phyloP scores from a whole-genome alignment of 2,888 invertebrate species.

The Macropis europaea region DNA sequence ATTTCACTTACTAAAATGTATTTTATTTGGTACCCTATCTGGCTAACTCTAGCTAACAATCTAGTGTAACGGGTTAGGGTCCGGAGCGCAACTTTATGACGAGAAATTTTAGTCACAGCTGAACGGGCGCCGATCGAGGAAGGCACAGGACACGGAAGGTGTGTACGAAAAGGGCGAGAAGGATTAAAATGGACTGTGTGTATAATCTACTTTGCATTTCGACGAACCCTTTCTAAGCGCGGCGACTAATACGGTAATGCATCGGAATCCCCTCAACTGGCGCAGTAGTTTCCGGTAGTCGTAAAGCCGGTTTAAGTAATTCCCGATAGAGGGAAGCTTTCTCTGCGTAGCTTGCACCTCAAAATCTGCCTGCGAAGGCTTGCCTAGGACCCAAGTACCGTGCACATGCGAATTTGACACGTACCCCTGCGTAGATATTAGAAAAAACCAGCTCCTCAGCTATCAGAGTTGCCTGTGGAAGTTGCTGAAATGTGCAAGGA shows the following conservation, averaged over 20 bases:
- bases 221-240: conserved; percentile 76
- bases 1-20: too few relatives aligned
- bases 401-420: not conserved
- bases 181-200: conserved; percentile 71
- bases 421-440: not conserved
- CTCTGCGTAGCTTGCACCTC: conserved; percentile 47
- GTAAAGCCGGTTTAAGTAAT: conserved; percentile 79
- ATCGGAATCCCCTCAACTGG: conserved; percentile 74
- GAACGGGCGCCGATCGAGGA: conserved; percentile 18
- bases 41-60: too few relatives aligned
- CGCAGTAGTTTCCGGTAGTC: conserved; percentile 73
- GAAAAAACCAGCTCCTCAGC: not conserved
- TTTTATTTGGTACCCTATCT: too few relatives aligned
- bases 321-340: conserved; percentile 74
- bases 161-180: conserved; percentile 51
- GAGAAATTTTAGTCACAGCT: conserved; percentile 21
- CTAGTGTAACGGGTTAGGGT: conserved; percentile 29
- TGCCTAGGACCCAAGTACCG: conserved; percentile 12
- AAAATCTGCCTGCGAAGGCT: conserved; percentile 32
- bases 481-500: not conserved
- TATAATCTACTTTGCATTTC: conserved; percentile 77
- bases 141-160: not conserved
- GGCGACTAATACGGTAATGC: conserved; percentile 78
- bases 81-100: conserved; percentile 5
- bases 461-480: too few relatives aligned